A percentile compares a stretch with the other conserved stretches of the same genome.
phyloP scores from a whole-genome alignment of 2,888 invertebrate species.

The Nyleta sp. region DNA sequence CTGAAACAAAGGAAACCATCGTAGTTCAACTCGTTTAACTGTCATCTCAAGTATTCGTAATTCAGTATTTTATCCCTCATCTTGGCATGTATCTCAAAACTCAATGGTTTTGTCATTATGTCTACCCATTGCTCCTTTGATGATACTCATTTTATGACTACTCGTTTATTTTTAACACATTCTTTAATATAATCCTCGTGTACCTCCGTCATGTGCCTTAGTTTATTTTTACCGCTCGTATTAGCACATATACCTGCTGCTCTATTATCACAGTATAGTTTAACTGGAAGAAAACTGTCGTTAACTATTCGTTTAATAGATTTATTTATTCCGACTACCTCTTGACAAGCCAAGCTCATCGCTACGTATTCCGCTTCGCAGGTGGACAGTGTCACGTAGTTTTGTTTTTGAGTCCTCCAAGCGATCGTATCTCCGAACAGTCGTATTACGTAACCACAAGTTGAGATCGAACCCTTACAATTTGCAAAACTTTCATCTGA shows the following conservation, averaged over 20 bases:
- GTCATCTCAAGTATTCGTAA: too few relatives aligned
- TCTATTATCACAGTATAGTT: conserved; percentile 58
- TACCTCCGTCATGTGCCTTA: too few relatives aligned
- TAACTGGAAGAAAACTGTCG: conserved; percentile 37
- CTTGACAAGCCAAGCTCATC: conserved; percentile 14
- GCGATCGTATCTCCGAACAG: conserved; percentile 16
- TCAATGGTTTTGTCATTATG: conserved; percentile 2
- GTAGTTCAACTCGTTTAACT: too few relatives aligned
- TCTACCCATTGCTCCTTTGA: background rate
- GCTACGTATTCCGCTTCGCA: conserved; percentile 9
- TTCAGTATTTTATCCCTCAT: too few relatives aligned
- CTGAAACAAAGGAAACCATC: too few relatives aligned
- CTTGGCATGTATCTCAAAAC: background rate
- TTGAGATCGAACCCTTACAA: background rate
- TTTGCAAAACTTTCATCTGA: conserved; percentile 1
- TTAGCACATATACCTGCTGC: conserved; percentile 39
- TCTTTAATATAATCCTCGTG: background rate
- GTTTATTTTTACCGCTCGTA: conserved; percentile 33
- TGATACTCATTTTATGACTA: background rate
- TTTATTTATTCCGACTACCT: conserved; percentile 27
- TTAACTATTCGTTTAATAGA: conserved; percentile 19
- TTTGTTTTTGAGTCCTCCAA: conserved; percentile 3
- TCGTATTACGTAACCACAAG: too few relatives aligned
- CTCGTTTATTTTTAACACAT: background rate
- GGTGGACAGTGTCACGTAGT: background rate